Base-by-base conservation (phyloP, 2,888 invertebrate species). In the Allolobophora icterica region DNA sequence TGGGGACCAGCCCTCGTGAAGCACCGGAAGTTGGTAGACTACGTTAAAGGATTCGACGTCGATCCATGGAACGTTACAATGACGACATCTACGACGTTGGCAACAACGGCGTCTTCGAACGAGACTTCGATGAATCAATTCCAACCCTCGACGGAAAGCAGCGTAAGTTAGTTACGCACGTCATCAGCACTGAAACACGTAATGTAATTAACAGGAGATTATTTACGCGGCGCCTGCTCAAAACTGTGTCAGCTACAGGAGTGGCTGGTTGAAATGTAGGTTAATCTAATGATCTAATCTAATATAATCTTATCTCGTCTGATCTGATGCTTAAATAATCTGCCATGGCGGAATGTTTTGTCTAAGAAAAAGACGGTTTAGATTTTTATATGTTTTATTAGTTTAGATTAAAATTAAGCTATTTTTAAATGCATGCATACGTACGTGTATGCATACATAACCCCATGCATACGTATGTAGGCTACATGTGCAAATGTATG, bases 1-100 rank as follows among this genome's bases (percentile, higher is more conserved):
- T 95, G 94, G 94, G 95, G 94, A 1, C 95, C 95, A 34, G 94
- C 94, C 13, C 93, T 95, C 24, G 93, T 94, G 21, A 94, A 94
- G 91, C 94, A 95, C 92, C 91, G 95, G 52, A 92, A 92, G 35
- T 93, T 94, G n/a, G 93, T 94, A 15, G 93, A 93, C 90, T 93
- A 94, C 84, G 93, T 93, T 21, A 93, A 93, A 2, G 93, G 93
- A 38, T 94, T 93, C 91, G 93, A 93, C 2, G 92, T 94, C 6
- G 94, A 94, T 90, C 94, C 94, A 21, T 92, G 92, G 93, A 91
- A 91, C 35, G 92, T n/a, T n/a, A n/a, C n/a, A n/a, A n/a, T n/a
- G n/a, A n/a, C n/a, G n/a, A n/a, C n/a, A n/a, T n/a, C n/a, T n/a
- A 92, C 91, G 1, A 87, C 87, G 11, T 0, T 13, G 3, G 1